Percentiles rank a stretch among this genome's conserved stretches.
These are phyloP conservation scores for Arvicanthis niloticus DNA, from an alignment of 2,113 vertebrate genomes.

Conservation along the genomic window DNA sequence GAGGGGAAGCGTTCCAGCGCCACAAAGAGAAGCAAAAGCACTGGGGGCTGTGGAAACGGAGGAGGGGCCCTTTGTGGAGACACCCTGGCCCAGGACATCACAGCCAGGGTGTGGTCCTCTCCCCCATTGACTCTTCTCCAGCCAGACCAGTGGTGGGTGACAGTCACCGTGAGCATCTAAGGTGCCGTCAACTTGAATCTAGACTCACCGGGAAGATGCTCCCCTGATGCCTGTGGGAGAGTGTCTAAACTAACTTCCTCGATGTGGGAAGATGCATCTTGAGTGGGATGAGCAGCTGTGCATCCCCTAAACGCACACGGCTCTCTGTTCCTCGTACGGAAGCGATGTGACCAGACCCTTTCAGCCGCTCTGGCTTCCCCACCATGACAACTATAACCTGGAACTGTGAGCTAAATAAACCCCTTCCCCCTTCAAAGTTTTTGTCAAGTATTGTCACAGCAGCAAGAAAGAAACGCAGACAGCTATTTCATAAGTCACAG, in stretches of 20 bases:
- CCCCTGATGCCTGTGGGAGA: neutral
- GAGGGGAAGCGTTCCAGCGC: neutral
- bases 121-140: too few relatives aligned
- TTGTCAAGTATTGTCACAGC: too few relatives aligned
- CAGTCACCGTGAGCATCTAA: rapidly evolving
- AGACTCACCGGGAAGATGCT: neutral
- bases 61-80: neutral
- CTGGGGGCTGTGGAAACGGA: neutral
- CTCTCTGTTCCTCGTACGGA: neutral
- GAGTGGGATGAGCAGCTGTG: too few relatives aligned
- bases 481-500: neutral
- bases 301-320: neutral
- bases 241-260: neutral
- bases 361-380: neutral
- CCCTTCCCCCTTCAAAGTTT: neutral
- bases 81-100: neutral
- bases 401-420: neutral
- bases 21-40: neutral
- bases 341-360: too few relatives aligned
- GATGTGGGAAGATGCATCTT: neutral
- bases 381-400: neutral
- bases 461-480: neutral
- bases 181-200: neutral
- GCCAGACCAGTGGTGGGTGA: neutral
- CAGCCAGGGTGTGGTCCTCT: neutral